Evolutionary conservation across 2,888 invertebrate species (phyloP), one percentile per base, ranked within the genome.

Genomic region (Microplitis deprimator): DNA sequence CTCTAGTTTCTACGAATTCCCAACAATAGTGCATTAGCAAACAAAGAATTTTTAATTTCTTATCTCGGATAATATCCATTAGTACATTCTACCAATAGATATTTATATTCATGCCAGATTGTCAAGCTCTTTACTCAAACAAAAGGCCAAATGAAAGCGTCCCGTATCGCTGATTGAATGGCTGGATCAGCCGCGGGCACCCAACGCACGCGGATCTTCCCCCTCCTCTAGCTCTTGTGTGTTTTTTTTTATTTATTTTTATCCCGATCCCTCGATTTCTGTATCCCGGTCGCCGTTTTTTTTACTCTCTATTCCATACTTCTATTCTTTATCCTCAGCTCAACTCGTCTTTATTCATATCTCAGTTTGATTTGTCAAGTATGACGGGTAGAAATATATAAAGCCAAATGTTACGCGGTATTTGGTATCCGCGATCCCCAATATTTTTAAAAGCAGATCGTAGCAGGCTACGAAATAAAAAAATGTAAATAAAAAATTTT

Each of bases 391-490:
- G 80, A 29, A 79, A 50, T 50, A 50, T 13, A 50, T 50, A 50
- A 50, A 50, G 50, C 50, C 50, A 50, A 50, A 50, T 50, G 50
- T 50, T 77, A 81, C 84, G 83, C 83, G 81, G 84, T 83, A 83
- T 84, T 86, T 84, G 86, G 85, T 89, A 89, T 89, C 88, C 87
- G 85, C 88, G 89, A 89, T 89, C 89, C 85, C 87, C 89, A 89
- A 89, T 89, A 89, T 89, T 89, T 89, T 89, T 89, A 89, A 89
- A 89, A 89, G 89, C 89, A 87, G 50, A 13, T 50, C 50, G 50
- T 13, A 13, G 50, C 50, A 13, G 13, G 50, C 50, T 13, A 13
- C 5, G 6, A 5, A 50, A 50, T 50, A 50, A 50, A 50, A 50
- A 50, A 50, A 41, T 41, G 10, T 10, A 41, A 41, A 50, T 50